Percentiles rank a stretch among this genome's conserved stretches.
These are phyloP conservation scores for Tenodera sinensis DNA, from an alignment of 2,888 invertebrate genomes.

Conservation along the genomic window DNA sequence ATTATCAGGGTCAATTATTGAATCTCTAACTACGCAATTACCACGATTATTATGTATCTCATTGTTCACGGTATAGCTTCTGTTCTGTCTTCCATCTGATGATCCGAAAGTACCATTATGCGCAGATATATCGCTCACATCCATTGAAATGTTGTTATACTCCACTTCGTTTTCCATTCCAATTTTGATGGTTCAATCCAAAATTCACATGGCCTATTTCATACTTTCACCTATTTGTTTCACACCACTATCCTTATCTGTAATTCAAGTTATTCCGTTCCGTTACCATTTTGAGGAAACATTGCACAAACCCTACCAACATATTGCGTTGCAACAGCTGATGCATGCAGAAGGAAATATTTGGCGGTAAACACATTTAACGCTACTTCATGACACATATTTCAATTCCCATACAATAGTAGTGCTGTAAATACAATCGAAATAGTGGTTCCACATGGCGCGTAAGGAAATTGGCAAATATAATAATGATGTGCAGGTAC, in stretches of 20 bases:
- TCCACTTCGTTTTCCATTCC: constrained; percentile 2
- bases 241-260: not conserved
- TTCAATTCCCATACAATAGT: too few species aligned
- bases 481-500: too few species aligned
- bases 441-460: too few species aligned
- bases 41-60: not conserved
- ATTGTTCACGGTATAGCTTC: not conserved
- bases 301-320: not conserved
- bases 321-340: not conserved
- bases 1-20: not conserved
- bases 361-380: too few species aligned
- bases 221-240: not conserved
- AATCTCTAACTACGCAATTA: not conserved
- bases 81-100: not conserved
- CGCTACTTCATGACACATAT: too few species aligned
- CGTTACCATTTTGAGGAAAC: not conserved
- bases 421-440: too few species aligned
- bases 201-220: not conserved
- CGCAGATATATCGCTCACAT: not conserved
- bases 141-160: not conserved
- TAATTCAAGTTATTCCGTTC: not conserved
- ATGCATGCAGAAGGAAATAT: not conserved
- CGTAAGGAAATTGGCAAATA: too few species aligned
- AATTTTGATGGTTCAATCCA: not conserved
- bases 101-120: not conserved